phyloP scores from a whole-genome alignment of 2,797 vertebrate genomes.

The Buphagus erythrorhynchus region DNA sequence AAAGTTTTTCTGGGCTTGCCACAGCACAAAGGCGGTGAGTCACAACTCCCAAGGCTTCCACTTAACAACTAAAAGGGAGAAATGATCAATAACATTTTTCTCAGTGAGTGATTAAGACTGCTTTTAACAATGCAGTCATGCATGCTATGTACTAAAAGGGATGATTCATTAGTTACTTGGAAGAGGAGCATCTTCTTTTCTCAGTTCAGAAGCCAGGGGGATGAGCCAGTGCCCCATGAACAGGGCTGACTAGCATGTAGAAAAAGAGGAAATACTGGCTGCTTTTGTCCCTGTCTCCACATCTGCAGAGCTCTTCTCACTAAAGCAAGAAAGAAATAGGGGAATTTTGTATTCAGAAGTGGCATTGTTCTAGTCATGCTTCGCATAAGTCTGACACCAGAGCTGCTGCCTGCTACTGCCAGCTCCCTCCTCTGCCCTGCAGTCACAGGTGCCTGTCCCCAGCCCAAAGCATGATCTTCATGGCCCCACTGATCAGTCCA shows the following conservation, averaged over 20 bases:
- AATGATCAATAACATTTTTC: constrained; percentile 28
- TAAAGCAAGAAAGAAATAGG: background rate
- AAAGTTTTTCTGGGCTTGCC: background rate
- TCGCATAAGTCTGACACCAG: background rate
- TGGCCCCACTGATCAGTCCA: background rate
- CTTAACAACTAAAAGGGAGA: constrained; percentile 26
- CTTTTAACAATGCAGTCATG: constrained; percentile 48
- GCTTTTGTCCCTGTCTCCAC: constrained; percentile 26
- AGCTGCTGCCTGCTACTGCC: background rate
- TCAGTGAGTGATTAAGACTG: constrained; percentile 51
- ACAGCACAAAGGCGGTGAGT: background rate
- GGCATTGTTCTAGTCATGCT: background rate
- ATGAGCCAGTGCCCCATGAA: background rate
- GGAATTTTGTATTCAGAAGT: background rate
- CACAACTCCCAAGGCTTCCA: constrained; percentile 4
- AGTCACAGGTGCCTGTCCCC: background rate
- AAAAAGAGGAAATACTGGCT: constrained; percentile 18
- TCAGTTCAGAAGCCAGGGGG: constrained; percentile 16
- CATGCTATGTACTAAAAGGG: constrained; percentile 39
- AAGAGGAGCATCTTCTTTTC: constrained; percentile 13
- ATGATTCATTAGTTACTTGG: constrained; percentile 43
- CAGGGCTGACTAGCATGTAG: background rate
- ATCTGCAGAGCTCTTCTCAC: constrained; percentile 3
- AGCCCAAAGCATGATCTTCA: background rate
- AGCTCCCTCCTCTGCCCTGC: background rate